Conservation (phyloP, 2,797 vertebrate species). For the Lepus townsendii region DNA sequence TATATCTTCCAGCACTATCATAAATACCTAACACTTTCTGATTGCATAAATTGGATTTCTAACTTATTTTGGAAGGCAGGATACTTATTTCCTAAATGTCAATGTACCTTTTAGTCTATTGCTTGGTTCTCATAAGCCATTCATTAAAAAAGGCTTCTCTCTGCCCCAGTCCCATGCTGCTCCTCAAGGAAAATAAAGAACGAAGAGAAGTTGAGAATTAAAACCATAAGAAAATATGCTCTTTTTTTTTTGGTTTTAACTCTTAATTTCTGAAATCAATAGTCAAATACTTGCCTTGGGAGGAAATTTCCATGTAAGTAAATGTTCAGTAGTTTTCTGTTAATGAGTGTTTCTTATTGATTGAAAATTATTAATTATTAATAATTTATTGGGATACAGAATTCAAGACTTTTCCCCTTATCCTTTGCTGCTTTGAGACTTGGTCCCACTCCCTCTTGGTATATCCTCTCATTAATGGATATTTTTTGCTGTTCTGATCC, state of each 20-base stretch:
- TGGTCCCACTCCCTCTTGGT: background rate
- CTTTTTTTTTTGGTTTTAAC: background rate
- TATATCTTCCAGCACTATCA: background rate
- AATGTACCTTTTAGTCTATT: background rate
- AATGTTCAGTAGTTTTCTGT: background rate
- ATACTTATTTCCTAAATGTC: background rate
- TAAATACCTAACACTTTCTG: background rate
- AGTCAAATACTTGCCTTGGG: background rate
- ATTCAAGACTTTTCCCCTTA: background rate
- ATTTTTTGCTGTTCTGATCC: background rate
- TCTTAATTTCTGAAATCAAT: background rate
- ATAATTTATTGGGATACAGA: background rate
- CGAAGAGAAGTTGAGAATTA: background rate
- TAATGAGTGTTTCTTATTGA: background rate
- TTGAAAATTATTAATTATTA: background rate
- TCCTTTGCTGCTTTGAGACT: background rate
- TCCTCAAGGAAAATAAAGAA: background rate
- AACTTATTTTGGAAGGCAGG: background rate
- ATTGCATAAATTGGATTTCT: background rate
- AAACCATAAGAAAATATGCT: background rate
- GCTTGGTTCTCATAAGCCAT: too few species aligned
- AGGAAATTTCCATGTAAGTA: background rate
- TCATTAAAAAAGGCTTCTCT: background rate
- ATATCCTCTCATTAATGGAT: background rate
- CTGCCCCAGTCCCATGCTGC: fast-evolving